These are phyloP conservation scores for Tromatobia lineatoria DNA, from an alignment of 2,888 invertebrate species.

Conservation along the genomic window DNA sequence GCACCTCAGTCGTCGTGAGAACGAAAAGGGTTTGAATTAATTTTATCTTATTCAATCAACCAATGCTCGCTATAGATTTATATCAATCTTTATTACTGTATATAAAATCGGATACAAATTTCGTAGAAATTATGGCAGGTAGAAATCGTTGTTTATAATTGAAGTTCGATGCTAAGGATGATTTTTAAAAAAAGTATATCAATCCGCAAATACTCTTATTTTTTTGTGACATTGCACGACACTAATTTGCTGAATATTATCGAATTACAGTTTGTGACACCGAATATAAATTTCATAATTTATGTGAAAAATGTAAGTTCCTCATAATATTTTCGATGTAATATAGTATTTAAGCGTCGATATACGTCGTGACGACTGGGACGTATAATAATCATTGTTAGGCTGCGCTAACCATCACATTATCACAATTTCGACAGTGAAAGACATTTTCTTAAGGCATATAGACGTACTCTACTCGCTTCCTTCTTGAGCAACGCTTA, in stretches of 20 bases:
- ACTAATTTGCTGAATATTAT: slow-evolving; percentile 19
- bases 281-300: background rate
- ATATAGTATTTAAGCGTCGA: slow-evolving; percentile 45
- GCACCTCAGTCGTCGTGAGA: too few species aligned
- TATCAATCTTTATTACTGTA: slow-evolving; percentile 50
- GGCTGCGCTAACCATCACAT: background rate
- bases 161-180: slow-evolving; percentile 5
- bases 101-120: slow-evolving; percentile 60
- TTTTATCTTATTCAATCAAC: too few species aligned
- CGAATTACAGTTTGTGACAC: background rate
- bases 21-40: too few species aligned
- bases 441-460: slow-evolving; percentile 70
- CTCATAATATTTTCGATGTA: slow-evolving; percentile 18
- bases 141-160: slow-evolving; percentile 19
- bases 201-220: slow-evolving; percentile 17
- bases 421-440: slow-evolving; percentile 66
- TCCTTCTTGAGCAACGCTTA: slow-evolving; percentile 60
- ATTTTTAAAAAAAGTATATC: slow-evolving; percentile 31
- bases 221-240: slow-evolving; percentile 35
- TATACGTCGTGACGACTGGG: slow-evolving; percentile 3
- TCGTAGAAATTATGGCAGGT: slow-evolving; percentile 29
- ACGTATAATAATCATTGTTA: background rate
- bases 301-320: background rate
- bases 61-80: background rate
- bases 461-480: slow-evolving; percentile 41